Conservation (phyloP, 2,797 vertebrate species). For the Diplodus puntazzo region DNA sequence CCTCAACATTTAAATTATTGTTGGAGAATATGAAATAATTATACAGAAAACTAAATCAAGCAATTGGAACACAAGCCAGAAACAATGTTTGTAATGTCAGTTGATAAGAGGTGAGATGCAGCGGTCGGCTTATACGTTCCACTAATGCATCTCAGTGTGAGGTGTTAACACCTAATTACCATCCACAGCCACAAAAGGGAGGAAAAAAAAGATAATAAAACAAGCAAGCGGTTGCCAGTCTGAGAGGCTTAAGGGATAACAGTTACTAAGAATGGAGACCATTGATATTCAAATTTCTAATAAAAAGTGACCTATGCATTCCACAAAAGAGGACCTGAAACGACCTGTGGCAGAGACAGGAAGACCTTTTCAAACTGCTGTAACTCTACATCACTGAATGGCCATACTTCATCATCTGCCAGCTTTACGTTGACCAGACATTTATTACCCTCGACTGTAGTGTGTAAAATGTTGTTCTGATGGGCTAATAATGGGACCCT, state of each 20-base stretch:
- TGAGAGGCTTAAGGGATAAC: neutral
- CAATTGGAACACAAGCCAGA: neutral
- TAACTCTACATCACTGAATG: conserved; percentile 21
- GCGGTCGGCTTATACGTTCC: neutral
- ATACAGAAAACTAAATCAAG: neutral
- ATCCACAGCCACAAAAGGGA: neutral
- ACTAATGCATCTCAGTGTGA: too few species aligned
- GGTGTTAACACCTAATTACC: conserved; percentile 1
- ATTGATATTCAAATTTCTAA: conserved; percentile 48
- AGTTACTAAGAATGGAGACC: conserved; percentile 24
- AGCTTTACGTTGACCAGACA: conserved; percentile 38
- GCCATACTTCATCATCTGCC: conserved; percentile 37
- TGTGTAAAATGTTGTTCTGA: conserved; percentile 30
- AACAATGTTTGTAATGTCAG: neutral
- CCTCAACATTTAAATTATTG: neutral
- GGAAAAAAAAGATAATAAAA: neutral
- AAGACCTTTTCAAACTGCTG: conserved; percentile 47
- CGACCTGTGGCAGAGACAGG: conserved; percentile 25
- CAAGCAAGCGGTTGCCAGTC: neutral
- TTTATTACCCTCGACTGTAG: conserved; percentile 43
- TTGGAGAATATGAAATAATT: neutral
- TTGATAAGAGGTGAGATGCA: neutral
- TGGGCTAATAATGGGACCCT: conserved; percentile 32
- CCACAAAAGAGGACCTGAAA: conserved; percentile 27
- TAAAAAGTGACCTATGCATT: conserved; percentile 40